These are phyloP conservation scores for Lophius piscatorius DNA, from an alignment of 2,113 vertebrate genomes.

Conservation along the genomic window DNA sequence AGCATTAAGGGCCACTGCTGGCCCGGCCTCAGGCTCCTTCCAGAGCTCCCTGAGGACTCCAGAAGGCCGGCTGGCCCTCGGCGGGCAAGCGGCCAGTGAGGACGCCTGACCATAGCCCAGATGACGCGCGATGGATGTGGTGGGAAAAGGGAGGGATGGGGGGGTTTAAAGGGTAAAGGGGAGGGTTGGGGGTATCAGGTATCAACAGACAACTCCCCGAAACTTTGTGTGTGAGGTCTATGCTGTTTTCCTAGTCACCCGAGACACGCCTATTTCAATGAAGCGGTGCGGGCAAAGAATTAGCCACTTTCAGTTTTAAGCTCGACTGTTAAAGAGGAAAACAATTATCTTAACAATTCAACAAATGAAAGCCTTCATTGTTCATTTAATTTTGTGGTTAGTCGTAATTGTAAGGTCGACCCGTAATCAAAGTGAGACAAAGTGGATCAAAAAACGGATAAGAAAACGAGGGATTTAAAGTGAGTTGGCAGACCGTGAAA, in stretches of 20 bases:
- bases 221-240: conserved; percentile 67
- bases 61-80: conserved; percentile 64
- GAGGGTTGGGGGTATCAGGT: conserved; percentile 59
- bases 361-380: too few relatives aligned
- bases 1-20: conserved; percentile 36
- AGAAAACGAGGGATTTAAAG: too few relatives aligned
- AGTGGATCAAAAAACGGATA: too few relatives aligned
- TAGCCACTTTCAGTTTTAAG: conserved; percentile 50
- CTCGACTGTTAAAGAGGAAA: conserved; percentile 29
- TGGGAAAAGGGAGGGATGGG: conserved; percentile 49
- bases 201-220: conserved; percentile 70
- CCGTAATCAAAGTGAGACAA: too few relatives aligned
- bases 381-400: too few relatives aligned
- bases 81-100: conserved; percentile 63
- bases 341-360: too few relatives aligned
- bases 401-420: too few relatives aligned
- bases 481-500: too few relatives aligned
- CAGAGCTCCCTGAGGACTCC: conserved; percentile 66
- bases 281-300: conserved; percentile 35
- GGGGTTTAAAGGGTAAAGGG: conserved; percentile 61
- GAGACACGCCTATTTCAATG: conserved; percentile 59
- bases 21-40: conserved; percentile 58
- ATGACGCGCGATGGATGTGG: conserved; percentile 63
- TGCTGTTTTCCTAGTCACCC: conserved; percentile 51
- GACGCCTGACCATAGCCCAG: conserved; percentile 70